Evolutionary conservation across 2,797 vertebrate genomes (phyloP).

Genomic region (Leptoclinus maculatus): DNA sequence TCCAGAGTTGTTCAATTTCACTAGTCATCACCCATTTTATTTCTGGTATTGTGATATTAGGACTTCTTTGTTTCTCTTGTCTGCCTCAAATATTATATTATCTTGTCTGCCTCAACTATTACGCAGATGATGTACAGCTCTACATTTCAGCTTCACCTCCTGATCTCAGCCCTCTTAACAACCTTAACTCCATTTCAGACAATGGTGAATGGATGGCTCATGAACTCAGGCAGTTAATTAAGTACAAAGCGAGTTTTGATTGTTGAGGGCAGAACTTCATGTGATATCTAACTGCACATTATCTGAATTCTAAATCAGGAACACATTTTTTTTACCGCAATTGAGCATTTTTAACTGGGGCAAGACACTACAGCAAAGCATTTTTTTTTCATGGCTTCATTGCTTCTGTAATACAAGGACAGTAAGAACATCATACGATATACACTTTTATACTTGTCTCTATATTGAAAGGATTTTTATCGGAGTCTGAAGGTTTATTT

Average conservation of each 20-base stretch:
- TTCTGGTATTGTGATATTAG: no score
- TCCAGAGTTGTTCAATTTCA: no score
- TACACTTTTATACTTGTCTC: neutral
- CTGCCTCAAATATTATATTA: neutral
- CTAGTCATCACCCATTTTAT: no score
- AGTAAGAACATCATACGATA: neutral
- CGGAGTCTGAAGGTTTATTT: slow-evolving; percentile 11
- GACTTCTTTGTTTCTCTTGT: neutral
- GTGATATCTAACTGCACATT: neutral
- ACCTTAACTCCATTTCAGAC: neutral
- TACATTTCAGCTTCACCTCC: neutral
- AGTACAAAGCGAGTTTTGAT: neutral
- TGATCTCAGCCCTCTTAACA: neutral
- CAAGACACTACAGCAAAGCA: neutral
- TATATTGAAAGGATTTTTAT: neutral
- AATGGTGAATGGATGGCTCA: neutral
- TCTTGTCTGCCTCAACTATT: neutral
- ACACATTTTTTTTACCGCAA: neutral
- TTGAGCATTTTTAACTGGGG: neutral
- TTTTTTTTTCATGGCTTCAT: neutral
- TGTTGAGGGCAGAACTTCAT: neutral
- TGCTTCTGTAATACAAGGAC: neutral
- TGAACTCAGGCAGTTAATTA: neutral
- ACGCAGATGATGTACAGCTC: neutral
- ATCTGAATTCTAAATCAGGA: neutral